Percentiles rank a stretch among this genome's conserved stretches.
Conservation (phyloP, 2,888 invertebrate genomes). For the Neoitamus cyanurus region DNA sequence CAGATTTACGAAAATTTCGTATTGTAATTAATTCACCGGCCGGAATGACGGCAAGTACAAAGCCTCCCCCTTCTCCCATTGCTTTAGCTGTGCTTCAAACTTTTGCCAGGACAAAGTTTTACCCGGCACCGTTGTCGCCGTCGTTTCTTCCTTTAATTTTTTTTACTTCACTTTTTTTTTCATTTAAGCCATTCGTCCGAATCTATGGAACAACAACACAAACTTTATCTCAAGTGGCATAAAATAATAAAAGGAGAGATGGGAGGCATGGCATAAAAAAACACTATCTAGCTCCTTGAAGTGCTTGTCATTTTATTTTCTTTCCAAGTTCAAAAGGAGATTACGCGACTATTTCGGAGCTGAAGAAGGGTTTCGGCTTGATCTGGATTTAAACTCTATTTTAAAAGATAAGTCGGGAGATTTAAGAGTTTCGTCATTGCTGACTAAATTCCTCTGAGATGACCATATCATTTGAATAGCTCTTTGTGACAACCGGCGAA, state of each 20-base stretch:
- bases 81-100: background rate
- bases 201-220: slow-evolving; percentile 10
- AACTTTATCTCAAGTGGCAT: slow-evolving; percentile 20
- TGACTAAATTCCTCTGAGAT: background rate
- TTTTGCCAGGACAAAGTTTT: background rate
- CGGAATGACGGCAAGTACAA: slow-evolving; percentile 13
- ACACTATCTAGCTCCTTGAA: background rate
- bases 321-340: slow-evolving; percentile 8
- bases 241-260: slow-evolving; percentile 18
- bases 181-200: background rate
- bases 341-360: background rate
- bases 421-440: background rate
- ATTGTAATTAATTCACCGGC: slow-evolving; percentile 24
- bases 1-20: slow-evolving; percentile 17
- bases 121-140: background rate
- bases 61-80: background rate
- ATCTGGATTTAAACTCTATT: slow-evolving; percentile 36
- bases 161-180: background rate
- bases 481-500: background rate
- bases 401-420: slow-evolving; percentile 19
- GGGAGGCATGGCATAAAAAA: background rate
- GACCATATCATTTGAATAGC: background rate
- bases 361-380: slow-evolving; percentile 3
- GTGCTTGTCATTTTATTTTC: slow-evolving; percentile 30
- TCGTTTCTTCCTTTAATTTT: background rate